Evolutionary conservation across 2,888 invertebrate genomes (phyloP).

Genomic region (Eilema sororculum): DNA sequence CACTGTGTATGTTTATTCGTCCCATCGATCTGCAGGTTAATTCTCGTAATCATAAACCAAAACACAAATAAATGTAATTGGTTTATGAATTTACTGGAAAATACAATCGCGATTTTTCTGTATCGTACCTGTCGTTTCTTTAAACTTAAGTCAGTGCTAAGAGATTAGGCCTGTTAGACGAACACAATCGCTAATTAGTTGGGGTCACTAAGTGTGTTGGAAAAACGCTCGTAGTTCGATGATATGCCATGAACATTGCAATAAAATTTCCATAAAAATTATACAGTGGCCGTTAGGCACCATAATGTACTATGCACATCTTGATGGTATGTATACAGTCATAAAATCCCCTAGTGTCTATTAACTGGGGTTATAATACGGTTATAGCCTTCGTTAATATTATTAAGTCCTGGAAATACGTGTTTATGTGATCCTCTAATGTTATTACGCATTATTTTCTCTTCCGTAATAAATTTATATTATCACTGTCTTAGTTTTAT

Average conservation of each 20-base stretch:
- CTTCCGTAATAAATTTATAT: neutral
- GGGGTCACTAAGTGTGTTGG: no score
- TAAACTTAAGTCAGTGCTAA: no score
- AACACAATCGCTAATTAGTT: no score
- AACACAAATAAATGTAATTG: no score
- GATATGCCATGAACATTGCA: neutral
- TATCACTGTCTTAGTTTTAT: neutral
- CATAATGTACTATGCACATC: neutral
- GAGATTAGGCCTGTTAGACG: no score
- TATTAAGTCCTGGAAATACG: slow-evolving; percentile 16
- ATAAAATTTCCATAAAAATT: slow-evolving; percentile 7
- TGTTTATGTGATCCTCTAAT: slow-evolving; percentile 25
- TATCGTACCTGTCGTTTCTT: no score
- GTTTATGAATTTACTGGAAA: no score
- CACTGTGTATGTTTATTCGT: no score
- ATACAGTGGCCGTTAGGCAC: neutral
- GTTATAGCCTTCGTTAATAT: slow-evolving; percentile 9
- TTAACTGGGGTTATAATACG: neutral
- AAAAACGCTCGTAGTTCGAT: neutral
- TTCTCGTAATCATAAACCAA: no score
- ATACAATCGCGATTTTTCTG: no score
- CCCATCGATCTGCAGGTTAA: no score
- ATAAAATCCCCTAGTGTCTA: neutral
- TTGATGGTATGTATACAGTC: neutral
- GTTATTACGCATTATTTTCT: slow-evolving; percentile 10